Conservation (phyloP, 2,797 vertebrate genomes). For the Chelmon rostratus region DNA sequence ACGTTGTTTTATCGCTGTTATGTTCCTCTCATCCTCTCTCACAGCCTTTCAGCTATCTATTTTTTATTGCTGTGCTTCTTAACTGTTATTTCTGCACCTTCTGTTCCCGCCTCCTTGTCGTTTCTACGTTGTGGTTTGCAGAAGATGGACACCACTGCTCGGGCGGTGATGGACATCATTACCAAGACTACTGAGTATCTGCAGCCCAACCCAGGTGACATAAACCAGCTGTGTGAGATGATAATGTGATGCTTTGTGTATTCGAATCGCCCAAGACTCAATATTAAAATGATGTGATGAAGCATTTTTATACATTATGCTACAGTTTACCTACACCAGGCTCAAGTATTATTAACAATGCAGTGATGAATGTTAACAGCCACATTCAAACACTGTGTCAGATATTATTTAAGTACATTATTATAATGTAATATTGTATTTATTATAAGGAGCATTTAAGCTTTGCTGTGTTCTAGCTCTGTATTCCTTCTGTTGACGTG, state of each 20-base stretch:
- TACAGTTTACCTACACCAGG: neutral
- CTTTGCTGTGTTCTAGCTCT: too few relatives aligned
- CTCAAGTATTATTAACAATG: neutral
- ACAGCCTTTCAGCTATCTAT: neutral
- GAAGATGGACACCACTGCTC: slow-evolving; percentile 95
- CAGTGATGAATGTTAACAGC: neutral
- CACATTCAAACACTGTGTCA: neutral
- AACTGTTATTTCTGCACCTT: neutral
- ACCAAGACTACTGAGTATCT: slow-evolving; percentile 98
- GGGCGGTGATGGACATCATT: slow-evolving; percentile 97
- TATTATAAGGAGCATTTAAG: too few relatives aligned
- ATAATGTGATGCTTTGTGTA: neutral
- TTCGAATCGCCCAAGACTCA: neutral
- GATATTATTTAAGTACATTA: neutral
- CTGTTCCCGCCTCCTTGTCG: slow-evolving; percentile 1
- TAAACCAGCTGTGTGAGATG: neutral
- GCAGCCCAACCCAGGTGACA: slow-evolving; percentile 97
- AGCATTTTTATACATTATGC: neutral
- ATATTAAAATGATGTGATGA: neutral
- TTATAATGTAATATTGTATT: neutral
- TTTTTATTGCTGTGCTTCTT: neutral
- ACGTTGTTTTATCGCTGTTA: neutral
- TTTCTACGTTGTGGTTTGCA: slow-evolving; percentile 71
- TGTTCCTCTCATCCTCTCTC: slow-evolving; percentile 9
- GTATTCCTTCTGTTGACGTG: too few relatives aligned